Evolutionary conservation across 35 echinoderm and acorn worm genomes (phyloP).

Genomic region (Ophioderma brevispina): DNA sequence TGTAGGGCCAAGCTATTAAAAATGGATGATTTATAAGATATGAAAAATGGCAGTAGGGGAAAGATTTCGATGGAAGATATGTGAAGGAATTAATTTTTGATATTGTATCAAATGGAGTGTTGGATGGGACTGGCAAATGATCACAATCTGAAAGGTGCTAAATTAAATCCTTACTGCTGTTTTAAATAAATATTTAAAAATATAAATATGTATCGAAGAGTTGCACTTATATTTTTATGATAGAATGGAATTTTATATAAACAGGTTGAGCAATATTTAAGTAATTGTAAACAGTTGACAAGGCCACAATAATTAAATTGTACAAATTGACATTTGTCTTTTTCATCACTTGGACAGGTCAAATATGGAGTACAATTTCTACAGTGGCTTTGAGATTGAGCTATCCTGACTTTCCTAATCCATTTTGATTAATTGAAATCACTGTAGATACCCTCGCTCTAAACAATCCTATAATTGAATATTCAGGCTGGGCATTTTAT

Average conservation of each 20-base stretch:
- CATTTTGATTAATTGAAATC: slow-evolving; percentile 8
- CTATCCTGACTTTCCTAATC: neutral
- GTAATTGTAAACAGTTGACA: neutral
- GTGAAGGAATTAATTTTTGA: neutral
- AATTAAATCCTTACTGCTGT: too few species aligned
- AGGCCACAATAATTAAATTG: neutral
- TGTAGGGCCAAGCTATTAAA: neutral
- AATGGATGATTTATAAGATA: neutral
- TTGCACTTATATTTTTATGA: too few species aligned
- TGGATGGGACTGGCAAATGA: too few species aligned
- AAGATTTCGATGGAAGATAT: neutral
- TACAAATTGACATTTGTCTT: neutral
- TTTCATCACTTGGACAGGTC: neutral
- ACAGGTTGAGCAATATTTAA: too few species aligned
- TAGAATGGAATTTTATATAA: too few species aligned
- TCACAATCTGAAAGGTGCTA: too few species aligned
- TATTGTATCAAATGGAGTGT: too few species aligned
- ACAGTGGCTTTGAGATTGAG: neutral
- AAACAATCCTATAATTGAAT: neutral
- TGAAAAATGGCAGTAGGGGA: neutral
- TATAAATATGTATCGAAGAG: too few species aligned
- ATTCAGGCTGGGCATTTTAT: neutral
- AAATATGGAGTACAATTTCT: neutral
- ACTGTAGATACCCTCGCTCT: neutral
- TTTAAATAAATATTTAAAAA: too few species aligned